These are phyloP conservation scores for Aegotheles bennettii DNA, from an alignment of 2,113 vertebrate genomes.

Conservation along the genomic window DNA sequence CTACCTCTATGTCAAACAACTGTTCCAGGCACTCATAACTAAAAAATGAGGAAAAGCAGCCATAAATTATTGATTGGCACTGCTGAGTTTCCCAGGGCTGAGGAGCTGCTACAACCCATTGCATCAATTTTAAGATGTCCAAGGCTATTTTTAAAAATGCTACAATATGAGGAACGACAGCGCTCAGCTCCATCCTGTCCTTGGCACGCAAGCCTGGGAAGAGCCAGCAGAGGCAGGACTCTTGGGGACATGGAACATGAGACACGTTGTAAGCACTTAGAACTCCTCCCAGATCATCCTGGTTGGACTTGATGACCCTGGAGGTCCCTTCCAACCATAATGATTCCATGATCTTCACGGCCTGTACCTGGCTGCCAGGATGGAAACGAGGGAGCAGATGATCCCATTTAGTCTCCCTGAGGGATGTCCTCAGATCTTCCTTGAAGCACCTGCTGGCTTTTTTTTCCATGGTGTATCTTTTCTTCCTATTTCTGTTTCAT, in stretches of 20 bases:
- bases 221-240: neutral
- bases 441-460: neutral
- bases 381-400: neutral
- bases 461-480: neutral
- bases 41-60: neutral
- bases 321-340: too few relatives aligned
- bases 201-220: neutral
- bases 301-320: too few relatives aligned
- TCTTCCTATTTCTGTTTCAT: neutral
- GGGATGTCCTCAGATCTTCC: neutral
- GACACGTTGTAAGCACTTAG: neutral
- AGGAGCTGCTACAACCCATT: neutral
- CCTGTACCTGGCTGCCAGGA: neutral
- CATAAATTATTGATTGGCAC: neutral
- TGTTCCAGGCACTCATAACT: accelerated
- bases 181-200: neutral
- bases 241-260: neutral
- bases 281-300: neutral
- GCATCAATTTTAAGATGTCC: neutral
- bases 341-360: too few relatives aligned
- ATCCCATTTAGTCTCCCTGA: neutral
- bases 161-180: neutral
- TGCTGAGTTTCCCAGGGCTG: neutral
- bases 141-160: neutral
- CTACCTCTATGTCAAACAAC: neutral